A percentile compares a stretch with the other conserved stretches of the same genome.
phyloP scores from a whole-genome alignment of 2,797 vertebrate species.

The Spinus olivaceus region DNA sequence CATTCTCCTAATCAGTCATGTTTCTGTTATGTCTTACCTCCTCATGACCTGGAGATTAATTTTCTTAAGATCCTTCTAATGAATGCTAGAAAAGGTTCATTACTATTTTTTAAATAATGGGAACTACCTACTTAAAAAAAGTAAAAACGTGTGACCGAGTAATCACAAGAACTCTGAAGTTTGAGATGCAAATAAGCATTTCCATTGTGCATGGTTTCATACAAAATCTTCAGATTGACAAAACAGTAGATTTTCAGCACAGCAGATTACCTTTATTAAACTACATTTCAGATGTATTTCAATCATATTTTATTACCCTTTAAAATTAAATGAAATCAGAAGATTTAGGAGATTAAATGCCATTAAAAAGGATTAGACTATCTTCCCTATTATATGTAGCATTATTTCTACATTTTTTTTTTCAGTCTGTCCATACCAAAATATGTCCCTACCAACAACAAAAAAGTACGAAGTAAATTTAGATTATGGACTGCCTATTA shows the following conservation, averaged over 20 bases:
- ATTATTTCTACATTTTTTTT: background rate
- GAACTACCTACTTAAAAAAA: background rate
- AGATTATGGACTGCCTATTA: background rate
- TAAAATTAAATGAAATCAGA: conserved; percentile 59
- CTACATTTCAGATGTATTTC: conserved; percentile 38
- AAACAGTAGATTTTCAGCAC: conserved; percentile 33
- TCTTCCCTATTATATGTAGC: background rate
- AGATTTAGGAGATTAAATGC: conserved; percentile 41
- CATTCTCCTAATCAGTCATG: background rate
- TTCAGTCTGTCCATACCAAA: background rate
- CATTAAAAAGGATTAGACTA: conserved; percentile 26
- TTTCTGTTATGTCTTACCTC: background rate
- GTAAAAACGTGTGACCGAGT: background rate
- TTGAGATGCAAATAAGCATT: background rate
- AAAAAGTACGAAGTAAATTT: background rate
- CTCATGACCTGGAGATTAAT: conserved; percentile 3
- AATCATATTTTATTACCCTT: conserved; percentile 49
- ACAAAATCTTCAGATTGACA: background rate
- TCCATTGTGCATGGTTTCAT: background rate
- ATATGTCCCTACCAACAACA: background rate
- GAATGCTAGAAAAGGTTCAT: background rate
- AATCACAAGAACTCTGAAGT: background rate
- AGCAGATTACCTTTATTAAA: conserved; percentile 37
- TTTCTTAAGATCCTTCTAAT: background rate
- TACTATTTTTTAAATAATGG: background rate